A percentile compares a stretch with the other conserved stretches of the same genome.
Evolutionary conservation across 2,113 vertebrate genomes (phyloP).

Genomic region (Gymnobelideus leadbeateri): DNA sequence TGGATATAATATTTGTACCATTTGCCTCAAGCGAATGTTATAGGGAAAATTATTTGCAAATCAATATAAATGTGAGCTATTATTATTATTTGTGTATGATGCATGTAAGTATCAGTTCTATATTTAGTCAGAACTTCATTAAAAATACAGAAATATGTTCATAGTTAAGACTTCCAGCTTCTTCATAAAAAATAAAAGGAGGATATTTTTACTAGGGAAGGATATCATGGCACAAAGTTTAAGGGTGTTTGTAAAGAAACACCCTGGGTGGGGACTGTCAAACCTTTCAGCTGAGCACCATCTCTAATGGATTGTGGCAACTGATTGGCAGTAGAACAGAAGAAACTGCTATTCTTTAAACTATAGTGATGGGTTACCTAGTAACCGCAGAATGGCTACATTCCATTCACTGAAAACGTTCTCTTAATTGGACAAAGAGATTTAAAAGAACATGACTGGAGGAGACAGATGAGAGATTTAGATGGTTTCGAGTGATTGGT

Average conservation of each 20-base stretch:
- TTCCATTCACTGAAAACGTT: conserved; percentile 64
- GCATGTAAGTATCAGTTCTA: not conserved
- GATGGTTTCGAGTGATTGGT: conserved; percentile 2
- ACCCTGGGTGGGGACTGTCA: conserved; percentile 25
- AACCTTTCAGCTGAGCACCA: conserved; percentile 51
- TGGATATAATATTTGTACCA: not conserved
- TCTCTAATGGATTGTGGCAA: conserved; percentile 45
- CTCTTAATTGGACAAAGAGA: conserved; percentile 69
- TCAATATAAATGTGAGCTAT: not conserved
- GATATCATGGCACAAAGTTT: conserved; percentile 1
- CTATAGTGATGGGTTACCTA: conserved; percentile 78
- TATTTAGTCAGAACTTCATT: conserved; percentile 6
- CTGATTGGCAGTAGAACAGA: conserved; percentile 64
- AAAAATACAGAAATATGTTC: conserved; percentile 30
- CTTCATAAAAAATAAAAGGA: not conserved
- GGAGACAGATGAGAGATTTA: conserved; percentile 6
- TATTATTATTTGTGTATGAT: not conserved
- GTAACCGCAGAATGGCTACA: conserved; percentile 78
- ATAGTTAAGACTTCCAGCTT: conserved; percentile 3
- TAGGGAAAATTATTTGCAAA: not conserved
- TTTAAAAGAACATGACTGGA: conserved; percentile 55
- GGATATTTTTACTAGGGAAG: not conserved
- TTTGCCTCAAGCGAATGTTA: not conserved
- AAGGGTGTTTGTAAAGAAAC: conserved; percentile 45
- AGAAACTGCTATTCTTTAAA: conserved; percentile 68